Conservation (phyloP, 2,113 vertebrate genomes). For the Phyllostomus hastatus region DNA sequence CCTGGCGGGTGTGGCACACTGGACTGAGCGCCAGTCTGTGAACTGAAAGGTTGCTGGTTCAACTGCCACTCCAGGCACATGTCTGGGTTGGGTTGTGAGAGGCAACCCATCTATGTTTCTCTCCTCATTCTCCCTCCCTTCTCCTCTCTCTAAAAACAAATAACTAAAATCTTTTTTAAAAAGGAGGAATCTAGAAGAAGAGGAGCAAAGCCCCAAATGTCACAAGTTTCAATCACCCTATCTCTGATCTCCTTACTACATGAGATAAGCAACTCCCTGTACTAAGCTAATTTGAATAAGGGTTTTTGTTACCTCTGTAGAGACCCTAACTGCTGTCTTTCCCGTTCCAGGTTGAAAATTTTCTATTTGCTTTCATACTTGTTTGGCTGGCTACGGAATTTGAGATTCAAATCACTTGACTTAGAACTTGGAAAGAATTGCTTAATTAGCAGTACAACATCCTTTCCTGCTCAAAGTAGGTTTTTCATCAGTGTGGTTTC, state of each 20-base stretch:
- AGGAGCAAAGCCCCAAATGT: background rate
- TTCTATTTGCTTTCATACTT: background rate
- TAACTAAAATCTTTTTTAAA: too few species aligned
- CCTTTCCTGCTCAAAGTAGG: background rate
- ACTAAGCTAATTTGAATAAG: background rate
- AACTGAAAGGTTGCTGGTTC: too few species aligned
- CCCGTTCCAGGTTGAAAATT: background rate
- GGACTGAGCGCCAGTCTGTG: too few species aligned
- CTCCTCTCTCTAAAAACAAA: too few species aligned
- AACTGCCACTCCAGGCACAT: too few species aligned
- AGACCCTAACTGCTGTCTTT: background rate
- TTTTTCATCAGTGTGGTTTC: background rate
- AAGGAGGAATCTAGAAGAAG: too few species aligned
- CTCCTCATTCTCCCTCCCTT: too few species aligned
- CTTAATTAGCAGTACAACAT: rapidly evolving
- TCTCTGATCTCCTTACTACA: background rate
- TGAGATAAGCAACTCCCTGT: background rate
- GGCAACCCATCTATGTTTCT: too few species aligned
- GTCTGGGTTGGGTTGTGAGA: too few species aligned
- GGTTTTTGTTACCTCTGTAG: background rate
- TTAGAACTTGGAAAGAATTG: background rate
- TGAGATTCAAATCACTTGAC: background rate
- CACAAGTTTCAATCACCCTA: background rate
- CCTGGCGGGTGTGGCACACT: too few species aligned
- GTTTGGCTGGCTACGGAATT: background rate